Base-by-base conservation (phyloP, 1,140 invertebrate genomes). In the Steinernema feltiae region DNA sequence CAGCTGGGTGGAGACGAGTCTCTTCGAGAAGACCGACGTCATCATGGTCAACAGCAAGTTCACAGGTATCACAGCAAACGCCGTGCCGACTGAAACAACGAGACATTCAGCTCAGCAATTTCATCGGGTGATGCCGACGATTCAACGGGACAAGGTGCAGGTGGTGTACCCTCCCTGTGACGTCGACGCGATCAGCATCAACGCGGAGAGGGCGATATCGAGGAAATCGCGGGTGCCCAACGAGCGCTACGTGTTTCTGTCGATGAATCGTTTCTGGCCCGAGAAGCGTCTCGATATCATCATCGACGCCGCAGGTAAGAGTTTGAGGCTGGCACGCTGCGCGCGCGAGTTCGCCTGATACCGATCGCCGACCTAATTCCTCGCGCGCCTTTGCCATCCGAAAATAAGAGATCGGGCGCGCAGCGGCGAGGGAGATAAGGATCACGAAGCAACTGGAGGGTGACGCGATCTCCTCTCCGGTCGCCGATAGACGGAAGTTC, bases 231-330 rank as follows among this genome's bases (percentile, higher is more conserved):
- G 85, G 1, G 29, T 80, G 17, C 53, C 29, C 18, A 85, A 85
- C 77, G 48, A 75, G 0, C 73, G 71, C 17, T 85, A 85, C 73
- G 72, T 78, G 1, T 85, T 85, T 71, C 74, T 85, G 17, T 85
- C 84, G 48, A 85, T 85, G 83, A 85, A 85, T 76, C 82, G 84
- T 32, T 85, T 85, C 72, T 85, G 84, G 84, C 84, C 84, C 17
- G 84, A 85, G 72, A 85, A 85, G 53, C 82, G 84, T n/a, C 72
- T 85, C 7, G 84, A 85, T 63, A 86, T 85, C 48, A 85, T 85
- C 69, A 69, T 85, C 24, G 84, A 85, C 30, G 84, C 84, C 12
- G 85, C 85, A 48, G 79, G 82, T 83, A 30, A 53, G 53, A n/a
- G n/a, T n/a, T n/a, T n/a, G n/a, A n/a, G n/a, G n/a, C n/a, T n/a